Evolutionary conservation across 2,797 vertebrate species (phyloP), one percentile per base, ranked within the genome.

Genomic region (Psittacula derbiana): DNA sequence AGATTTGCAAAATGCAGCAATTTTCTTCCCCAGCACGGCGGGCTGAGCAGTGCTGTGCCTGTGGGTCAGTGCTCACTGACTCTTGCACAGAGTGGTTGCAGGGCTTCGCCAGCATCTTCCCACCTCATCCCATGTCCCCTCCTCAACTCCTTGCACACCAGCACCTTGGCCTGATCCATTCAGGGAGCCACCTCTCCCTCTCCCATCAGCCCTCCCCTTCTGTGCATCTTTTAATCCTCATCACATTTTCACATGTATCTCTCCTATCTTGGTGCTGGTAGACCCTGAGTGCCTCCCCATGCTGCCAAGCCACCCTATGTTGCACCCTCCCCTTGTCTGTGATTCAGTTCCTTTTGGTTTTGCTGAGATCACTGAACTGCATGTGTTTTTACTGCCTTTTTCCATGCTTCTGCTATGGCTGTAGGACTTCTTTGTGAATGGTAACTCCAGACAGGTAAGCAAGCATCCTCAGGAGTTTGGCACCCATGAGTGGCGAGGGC

Each of bases 341-440:
- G 87, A 96, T 95, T 94, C 30, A 10, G 20, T 81, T 94, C 89
- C 82, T 85, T 67, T 57, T 62, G 23, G 83, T 97, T 98, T 97
- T 96, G 98, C 98, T 98, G 64, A 98, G 97, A 94, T 98, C 98
- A 98, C 98, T 96, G 98, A 98, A 99, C 98, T 98, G 98, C 98
- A 98, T 98, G 97, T 98, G 97, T 97, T 99, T 98, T 98, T 96
- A 96, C 98, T 98, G 97, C 98, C 97, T 98, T 97, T 99, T 98
- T 98, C 98, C 98, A 99, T 98, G 99, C 99, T 98, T 99, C 99
- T 98, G 98, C 98, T 98, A 98, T 99, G 99, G 98, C 99, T 98
- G 97, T 99, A 99, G 99, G 99, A 99, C 98, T 99, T 99, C 99
- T 99, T 99, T 98, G 98, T 98, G 98, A 99, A 98, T 98, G 99